These are phyloP conservation scores for Habropoda laboriosa DNA, from an alignment of 1,140 invertebrate species.

Conservation along the genomic window DNA sequence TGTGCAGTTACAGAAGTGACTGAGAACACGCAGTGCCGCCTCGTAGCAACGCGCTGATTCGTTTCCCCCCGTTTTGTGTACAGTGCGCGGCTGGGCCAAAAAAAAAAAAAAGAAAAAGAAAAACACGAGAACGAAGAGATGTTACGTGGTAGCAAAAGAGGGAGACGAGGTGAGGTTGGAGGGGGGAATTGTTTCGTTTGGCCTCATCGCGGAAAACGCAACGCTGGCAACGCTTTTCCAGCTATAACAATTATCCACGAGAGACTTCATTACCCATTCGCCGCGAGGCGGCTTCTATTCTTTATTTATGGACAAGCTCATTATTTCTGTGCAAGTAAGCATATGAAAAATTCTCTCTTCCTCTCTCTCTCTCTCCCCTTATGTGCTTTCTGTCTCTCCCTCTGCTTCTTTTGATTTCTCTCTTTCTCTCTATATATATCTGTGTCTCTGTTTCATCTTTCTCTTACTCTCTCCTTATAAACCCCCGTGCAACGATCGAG, in stretches of 20 bases:
- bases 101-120: too few species aligned
- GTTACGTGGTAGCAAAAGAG: too few species aligned
- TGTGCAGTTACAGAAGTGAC: too few species aligned
- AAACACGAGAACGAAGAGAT: neutral
- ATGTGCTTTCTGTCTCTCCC: conserved; percentile 53
- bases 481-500: conserved; percentile 49
- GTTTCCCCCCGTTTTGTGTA: neutral
- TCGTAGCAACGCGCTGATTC: neutral
- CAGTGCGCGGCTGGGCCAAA: neutral
- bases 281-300: conserved; percentile 76
- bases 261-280: conserved; percentile 80
- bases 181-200: conserved; percentile 54
- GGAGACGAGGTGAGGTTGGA: too few species aligned
- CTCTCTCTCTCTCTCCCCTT: neutral
- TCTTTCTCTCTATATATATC: conserved; percentile 36
- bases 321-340: conserved; percentile 82
- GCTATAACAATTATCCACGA: conserved; percentile 79
- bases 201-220: conserved; percentile 64
- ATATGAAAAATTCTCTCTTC: conserved; percentile 78
- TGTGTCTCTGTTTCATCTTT: conserved; percentile 25
- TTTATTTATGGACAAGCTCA: conserved; percentile 82
- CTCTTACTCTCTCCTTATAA: conserved; percentile 30
- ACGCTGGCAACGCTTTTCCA: conserved; percentile 69
- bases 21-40: neutral
- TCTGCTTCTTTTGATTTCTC: conserved; percentile 19